Base-by-base conservation (phyloP, 1,140 invertebrate genomes). In the Calosoma granatense region DNA sequence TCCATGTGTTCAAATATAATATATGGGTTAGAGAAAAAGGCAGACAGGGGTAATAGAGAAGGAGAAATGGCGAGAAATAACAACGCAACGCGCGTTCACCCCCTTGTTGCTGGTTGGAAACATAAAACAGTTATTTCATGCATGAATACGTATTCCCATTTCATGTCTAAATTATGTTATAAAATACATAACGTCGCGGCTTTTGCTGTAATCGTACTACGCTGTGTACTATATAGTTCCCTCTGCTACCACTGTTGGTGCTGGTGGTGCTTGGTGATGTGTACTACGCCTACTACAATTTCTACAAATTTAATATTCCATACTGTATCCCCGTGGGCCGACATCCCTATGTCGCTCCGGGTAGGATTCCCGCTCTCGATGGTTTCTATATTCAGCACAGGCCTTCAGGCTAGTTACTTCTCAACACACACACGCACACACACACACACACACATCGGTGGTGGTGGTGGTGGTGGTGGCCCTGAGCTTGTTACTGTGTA, bases 101-200 rank as follows among this genome's bases (percentile, higher is more conserved):
- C 26, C 26, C 26, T 36, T 9, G 26, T 36, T 36, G 26, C 26
- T n/a, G n/a, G 26, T 36, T 36, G 26, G 26, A 36, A 36, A 36
- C 26, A 47, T 47, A 47, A 47, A 47, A 47, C 41, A 12, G 41
- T 47, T 47, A 47, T 47, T 47, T 47, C 41, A 47, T 47, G 41
- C 41, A 47, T 47, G 41, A 47, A 47, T 47, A 47, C 41, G 41
- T 47, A 47, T 9, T 47, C 41, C 41, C 41, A 47, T 47, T 47
- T 47, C 41, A 47, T 17, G 41, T 47, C 41, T 47, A 47, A 47
- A 47, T 47, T 47, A 47, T 47, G 41, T 47, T 47, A 47, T 47
- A 47, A 12, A 47, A 47, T 12, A 47, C 17, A 47, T n/a, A 36
- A n/a, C 17, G 17, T 17, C 17, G 41, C 41, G 9, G 41, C 41